These are phyloP conservation scores for Orientallactaga sibirica DNA, from an alignment of 2,797 vertebrate species.

Conservation along the genomic window DNA sequence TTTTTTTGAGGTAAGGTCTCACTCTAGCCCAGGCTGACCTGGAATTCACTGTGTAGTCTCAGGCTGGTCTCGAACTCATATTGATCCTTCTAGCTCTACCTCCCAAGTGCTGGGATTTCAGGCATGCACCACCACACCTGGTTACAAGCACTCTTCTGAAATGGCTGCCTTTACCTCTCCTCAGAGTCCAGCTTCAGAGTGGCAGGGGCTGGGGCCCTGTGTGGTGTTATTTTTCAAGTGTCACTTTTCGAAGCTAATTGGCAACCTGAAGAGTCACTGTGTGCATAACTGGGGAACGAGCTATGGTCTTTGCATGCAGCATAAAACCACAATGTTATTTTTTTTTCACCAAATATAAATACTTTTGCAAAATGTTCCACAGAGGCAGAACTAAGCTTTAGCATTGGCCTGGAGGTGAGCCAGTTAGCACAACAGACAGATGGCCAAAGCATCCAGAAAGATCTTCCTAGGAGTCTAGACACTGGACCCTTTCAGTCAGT, in stretches of 20 bases:
- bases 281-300: not conserved
- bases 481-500: not conserved
- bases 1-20: no score
- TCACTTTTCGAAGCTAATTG: constrained; percentile 40
- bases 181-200: not conserved
- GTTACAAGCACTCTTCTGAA: fast-evolving
- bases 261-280: not conserved
- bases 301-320: constrained; percentile 45
- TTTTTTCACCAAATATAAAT: constrained; percentile 59
- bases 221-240: not conserved
- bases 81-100: no score
- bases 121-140: no score
- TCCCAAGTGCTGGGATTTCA: no score
- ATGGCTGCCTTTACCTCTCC: not conserved
- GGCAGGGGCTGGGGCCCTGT: not conserved
- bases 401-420: not conserved
- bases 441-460: not conserved
- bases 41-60: no score
- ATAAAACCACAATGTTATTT: constrained; percentile 67
- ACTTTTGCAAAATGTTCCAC: constrained; percentile 48
- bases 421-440: not conserved
- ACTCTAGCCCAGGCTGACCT: no score
- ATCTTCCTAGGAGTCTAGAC: not conserved
- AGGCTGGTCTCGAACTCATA: no score
- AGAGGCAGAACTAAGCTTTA: not conserved